Percentiles rank a stretch among this genome's conserved stretches.
Evolutionary conservation across 1,140 invertebrate genomes (phyloP).

Genomic region (Hyles vespertilio): DNA sequence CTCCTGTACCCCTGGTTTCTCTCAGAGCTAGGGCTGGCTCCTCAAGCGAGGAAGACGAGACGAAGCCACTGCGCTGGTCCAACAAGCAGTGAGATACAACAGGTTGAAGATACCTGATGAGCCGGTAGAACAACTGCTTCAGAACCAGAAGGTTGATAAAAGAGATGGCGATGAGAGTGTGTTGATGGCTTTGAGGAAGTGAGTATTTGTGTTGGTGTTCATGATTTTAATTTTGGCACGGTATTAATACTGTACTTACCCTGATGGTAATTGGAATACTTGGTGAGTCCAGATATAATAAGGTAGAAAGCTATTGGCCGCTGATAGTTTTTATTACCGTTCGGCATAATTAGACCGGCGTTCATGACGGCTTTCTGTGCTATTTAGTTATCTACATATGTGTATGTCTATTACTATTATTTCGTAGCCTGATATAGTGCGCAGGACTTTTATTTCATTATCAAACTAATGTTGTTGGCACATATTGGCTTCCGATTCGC

Average conservation of each 20-base stretch:
- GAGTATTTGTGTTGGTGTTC: constrained; percentile 18
- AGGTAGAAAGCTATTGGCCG: too few species aligned
- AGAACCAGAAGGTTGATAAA: constrained; percentile 38
- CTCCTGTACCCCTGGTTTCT: constrained; percentile 80
- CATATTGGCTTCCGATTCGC: too few species aligned
- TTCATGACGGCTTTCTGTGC: too few species aligned
- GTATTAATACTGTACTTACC: background rate
- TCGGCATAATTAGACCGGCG: too few species aligned
- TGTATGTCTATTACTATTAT: too few species aligned
- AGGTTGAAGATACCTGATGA: constrained; percentile 76
- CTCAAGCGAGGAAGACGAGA: constrained; percentile 81
- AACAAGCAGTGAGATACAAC: constrained; percentile 81
- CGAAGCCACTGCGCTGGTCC: constrained; percentile 79
- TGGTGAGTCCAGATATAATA: too few species aligned
- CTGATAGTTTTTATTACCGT: too few species aligned
- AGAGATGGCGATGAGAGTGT: constrained; percentile 39
- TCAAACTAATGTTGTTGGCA: too few species aligned
- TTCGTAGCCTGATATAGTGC: too few species aligned
- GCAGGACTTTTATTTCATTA: too few species aligned
- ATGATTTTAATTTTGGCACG: background rate
- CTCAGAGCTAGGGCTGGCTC: constrained; percentile 86
- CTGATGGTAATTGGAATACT: too few species aligned
- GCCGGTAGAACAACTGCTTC: constrained; percentile 69
- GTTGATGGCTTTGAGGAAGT: constrained; percentile 54
- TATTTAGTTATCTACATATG: too few species aligned